A percentile compares a stretch with the other conserved stretches of the same genome.
phyloP scores from a whole-genome alignment of 2,888 invertebrate species.

The Mimachlamys varia region DNA sequence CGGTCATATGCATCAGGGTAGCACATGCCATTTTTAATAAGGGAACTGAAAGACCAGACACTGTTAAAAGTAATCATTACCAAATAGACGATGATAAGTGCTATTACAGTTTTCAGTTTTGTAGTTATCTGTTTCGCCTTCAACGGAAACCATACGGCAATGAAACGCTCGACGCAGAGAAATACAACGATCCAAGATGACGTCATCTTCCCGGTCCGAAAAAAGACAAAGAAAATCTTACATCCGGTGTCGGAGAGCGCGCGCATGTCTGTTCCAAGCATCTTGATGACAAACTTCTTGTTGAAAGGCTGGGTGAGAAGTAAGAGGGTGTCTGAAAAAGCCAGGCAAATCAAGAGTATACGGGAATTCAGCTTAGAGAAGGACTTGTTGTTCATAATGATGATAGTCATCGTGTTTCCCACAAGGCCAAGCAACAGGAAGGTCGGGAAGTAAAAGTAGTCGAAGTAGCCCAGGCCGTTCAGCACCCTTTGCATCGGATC shows the following conservation, averaged over 20 bases:
- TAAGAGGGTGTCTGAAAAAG: slow-evolving; percentile 63
- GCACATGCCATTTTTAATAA: slow-evolving; percentile 53
- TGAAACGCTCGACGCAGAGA: slow-evolving; percentile 66
- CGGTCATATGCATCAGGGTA: slow-evolving; percentile 49
- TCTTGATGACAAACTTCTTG: slow-evolving; percentile 61
- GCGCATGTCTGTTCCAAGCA: slow-evolving; percentile 62
- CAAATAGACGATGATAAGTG: slow-evolving; percentile 48
- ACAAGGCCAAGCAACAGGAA: slow-evolving; percentile 62
- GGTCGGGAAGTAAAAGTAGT: slow-evolving; percentile 58
- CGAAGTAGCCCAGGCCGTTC: slow-evolving; percentile 51
- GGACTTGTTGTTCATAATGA: slow-evolving; percentile 58
- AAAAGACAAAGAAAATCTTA: slow-evolving; percentile 66
- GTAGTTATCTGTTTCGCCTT: slow-evolving; percentile 56
- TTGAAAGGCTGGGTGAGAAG: slow-evolving; percentile 67
- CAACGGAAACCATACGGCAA: slow-evolving; percentile 63
- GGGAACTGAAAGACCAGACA: slow-evolving; percentile 55
- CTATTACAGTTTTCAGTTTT: slow-evolving; percentile 47
- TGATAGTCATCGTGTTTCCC: slow-evolving; percentile 64
- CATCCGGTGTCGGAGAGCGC: slow-evolving; percentile 62
- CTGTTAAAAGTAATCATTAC: slow-evolving; percentile 51
- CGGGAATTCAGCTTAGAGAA: slow-evolving; percentile 61
- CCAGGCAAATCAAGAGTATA: slow-evolving; percentile 62
- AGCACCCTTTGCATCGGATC: slow-evolving; percentile 23
- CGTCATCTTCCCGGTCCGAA: slow-evolving; percentile 65
- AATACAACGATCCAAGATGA: slow-evolving; percentile 70